Evolutionary conservation across 2,888 invertebrate species (phyloP), one percentile per base, ranked within the genome.

Genomic region (Troglohyphantes excavatus): DNA sequence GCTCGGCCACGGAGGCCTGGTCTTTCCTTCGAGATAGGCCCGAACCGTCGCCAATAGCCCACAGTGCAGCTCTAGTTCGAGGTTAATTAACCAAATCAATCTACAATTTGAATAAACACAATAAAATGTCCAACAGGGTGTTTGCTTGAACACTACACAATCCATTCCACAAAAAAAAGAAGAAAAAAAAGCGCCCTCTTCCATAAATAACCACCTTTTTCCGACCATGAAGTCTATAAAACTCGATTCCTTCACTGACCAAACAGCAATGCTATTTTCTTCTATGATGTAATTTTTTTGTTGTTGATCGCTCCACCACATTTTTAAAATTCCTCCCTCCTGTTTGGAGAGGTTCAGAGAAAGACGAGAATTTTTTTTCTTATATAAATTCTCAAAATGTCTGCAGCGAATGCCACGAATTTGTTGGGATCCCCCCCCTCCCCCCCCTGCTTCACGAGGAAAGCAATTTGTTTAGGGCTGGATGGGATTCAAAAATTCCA

Each of bases 391-490:
- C 39, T 39, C 0, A 39, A 53, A n/a, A 53, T 1, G n/a, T 53
- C 1, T 53, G 3, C 53, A 9, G 26, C 65, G 23, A 23, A 53
- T 53, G n/a, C n/a, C n/a, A 11, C 26, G 33, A 68, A 33, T 68
- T 68, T 68, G 26, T 33, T 13, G 68, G 6, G 33, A 27, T 6
- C 33, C 7, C n/a, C n/a, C n/a, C n/a, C n/a, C n/a, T n/a, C n/a
- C n/a, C n/a, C n/a, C n/a, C n/a, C n/a, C n/a, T n/a, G n/a, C n/a
- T 33, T 19, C 33, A 68, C 19, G 27, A 68, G n/a, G 19, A 68
- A 68, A 68, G 68, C 68, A 68, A 68, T 68, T 68, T 33, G 29
- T 27, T 33, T 68, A 13, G 39, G 39, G 39, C n/a, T 19, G 68
- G 33, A 29, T 33, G 68, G 13, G 68, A 68, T 68, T 68, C 33